These are phyloP conservation scores for Pelagia noctiluca DNA, from an alignment of 30 jellyfish, hydroid and myxozoan genomes.

Conservation along the genomic window DNA sequence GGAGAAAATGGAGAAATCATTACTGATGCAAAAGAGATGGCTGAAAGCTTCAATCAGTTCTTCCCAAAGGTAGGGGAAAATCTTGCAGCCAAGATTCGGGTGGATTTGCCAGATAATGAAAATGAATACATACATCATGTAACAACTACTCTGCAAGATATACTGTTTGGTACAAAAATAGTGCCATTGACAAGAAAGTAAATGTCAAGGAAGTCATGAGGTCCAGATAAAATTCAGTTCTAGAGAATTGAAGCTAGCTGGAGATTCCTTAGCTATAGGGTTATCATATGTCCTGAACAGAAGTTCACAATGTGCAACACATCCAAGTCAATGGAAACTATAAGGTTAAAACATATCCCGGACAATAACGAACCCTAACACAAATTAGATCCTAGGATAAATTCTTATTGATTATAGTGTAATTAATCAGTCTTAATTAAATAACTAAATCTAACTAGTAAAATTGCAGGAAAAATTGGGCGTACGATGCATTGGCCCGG, in stretches of 20 bases:
- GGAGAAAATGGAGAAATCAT: constrained; percentile 20
- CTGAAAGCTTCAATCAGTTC: constrained; percentile 30
- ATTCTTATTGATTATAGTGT: too few species aligned
- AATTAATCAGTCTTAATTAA: too few species aligned
- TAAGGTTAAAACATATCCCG: too few species aligned
- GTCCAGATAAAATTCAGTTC: constrained; percentile 36
- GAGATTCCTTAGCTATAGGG: constrained; percentile 35
- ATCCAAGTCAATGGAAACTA: constrained; percentile 10
- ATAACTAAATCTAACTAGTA: too few species aligned
- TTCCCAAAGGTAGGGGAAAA: constrained; percentile 40
- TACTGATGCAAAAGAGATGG: constrained; percentile 35
- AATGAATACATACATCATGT: constrained; percentile 37
- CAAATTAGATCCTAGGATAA: too few species aligned
- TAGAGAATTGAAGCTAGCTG: constrained; percentile 44
- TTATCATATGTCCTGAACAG: constrained; percentile 39
- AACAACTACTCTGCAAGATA: constrained; percentile 35
- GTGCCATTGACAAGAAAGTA: constrained; percentile 33
- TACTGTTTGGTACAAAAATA: constrained; percentile 4
- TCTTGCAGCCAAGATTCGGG: constrained; percentile 43
- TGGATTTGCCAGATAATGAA: constrained; percentile 32
- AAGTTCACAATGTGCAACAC: constrained; percentile 20
- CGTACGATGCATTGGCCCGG: too few species aligned
- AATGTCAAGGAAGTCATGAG: constrained; percentile 22
- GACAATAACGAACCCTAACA: too few species aligned
- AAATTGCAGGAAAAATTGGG: too few species aligned